These are phyloP conservation scores for Sphecodes monilicornis DNA, from an alignment of 2,888 invertebrate genomes.

Conservation along the genomic window DNA sequence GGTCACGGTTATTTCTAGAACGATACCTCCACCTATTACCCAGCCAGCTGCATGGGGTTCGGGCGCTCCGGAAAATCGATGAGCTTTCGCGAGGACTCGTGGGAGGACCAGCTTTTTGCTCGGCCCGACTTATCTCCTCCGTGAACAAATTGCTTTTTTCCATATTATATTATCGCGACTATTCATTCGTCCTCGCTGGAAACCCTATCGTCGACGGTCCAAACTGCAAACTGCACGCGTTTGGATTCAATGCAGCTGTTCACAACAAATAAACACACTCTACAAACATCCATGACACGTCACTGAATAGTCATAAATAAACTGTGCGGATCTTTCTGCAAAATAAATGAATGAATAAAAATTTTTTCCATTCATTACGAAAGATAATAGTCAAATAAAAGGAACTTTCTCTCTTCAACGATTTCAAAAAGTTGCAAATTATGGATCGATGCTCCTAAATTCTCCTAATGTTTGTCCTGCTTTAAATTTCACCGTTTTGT, in stretches of 20 bases:
- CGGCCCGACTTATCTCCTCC: slow-evolving; percentile 11
- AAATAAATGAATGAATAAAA: no score
- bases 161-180: not conserved
- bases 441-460: no score
- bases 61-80: slow-evolving; percentile 55
- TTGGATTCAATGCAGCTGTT: not conserved
- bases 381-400: no score
- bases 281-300: no score
- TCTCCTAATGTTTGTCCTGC: no score
- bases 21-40: slow-evolving; percentile 26
- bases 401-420: no score
- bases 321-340: no score
- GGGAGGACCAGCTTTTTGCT: slow-evolving; percentile 26
- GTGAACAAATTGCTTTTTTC: not conserved
- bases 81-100: slow-evolving; percentile 50
- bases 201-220: not conserved
- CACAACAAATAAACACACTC: no score
- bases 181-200: not conserved
- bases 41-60: slow-evolving; percentile 42
- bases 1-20: slow-evolving; percentile 64
- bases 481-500: no score
- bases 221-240: not conserved
- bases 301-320: no score
- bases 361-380: no score
- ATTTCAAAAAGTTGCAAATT: no score